Base-by-base conservation (phyloP, 2,797 vertebrate species). In the Danio jaintianensis region DNA sequence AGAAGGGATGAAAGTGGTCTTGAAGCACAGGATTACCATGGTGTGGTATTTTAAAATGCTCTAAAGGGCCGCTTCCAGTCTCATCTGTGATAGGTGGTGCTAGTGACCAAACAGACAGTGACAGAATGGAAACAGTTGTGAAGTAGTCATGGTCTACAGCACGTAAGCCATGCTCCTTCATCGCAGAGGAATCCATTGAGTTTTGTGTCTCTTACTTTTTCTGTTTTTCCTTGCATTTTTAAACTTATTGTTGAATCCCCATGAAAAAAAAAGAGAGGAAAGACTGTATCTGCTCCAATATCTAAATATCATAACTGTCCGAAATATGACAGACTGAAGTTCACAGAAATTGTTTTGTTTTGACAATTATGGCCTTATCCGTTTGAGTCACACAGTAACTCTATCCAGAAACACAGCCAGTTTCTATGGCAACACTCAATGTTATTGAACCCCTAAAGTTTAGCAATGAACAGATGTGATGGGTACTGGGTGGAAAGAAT, bases 71-170 rank as follows among this genome's bases (percentile, higher is more conserved):
- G 53, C 72, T 84, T 83, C 52, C 42, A 45, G 29, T 75, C 62
- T 58, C 61, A 70, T 82, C 67, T 83, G 73, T 82, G 72, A 78
- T 63, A 77, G 78, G 67, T 75, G 78, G 75, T 62, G 75, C 80
- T 80, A 83, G 81, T 81, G 86, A 86, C 84, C 83, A 82, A 86
- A 86, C 83, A 75, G 42, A 82, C 84, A 72, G 58, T 67, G 66
- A 73, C 72, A 47, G 73, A 81, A 48, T 72, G 80, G 69, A 81
- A 72, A 64, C 22, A 16, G 29, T 50, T 56, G 22, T 70, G 79
- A 76, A 80, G 64, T 36, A 22, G 70, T 67, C 67, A 75, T 59
- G 81, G 73, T 75, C 61, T 74, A 42, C 52, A 76, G 81, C 64
- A 72, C 71, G 72, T 15, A 45, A 22, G 66, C 78, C 77, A 69